These are phyloP conservation scores for Bombus impatiens DNA, from an alignment of 1,140 invertebrate species.

Conservation along the genomic window DNA sequence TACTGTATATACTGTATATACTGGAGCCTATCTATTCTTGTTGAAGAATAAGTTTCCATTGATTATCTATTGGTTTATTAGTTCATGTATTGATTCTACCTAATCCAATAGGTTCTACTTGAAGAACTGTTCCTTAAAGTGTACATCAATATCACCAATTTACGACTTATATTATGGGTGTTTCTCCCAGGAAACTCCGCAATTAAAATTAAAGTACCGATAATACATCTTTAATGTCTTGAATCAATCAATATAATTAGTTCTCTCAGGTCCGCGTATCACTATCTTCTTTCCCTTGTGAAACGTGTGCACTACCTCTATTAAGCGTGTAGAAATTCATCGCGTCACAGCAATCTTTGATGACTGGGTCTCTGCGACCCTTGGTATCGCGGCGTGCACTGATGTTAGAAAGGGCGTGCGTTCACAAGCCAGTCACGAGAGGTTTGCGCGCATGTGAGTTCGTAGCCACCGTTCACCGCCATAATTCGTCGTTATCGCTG, in stretches of 20 bases:
- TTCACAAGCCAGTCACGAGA: neutral
- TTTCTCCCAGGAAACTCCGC: too few species aligned
- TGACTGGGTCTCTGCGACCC: neutral
- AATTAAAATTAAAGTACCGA: neutral
- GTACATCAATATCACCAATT: neutral
- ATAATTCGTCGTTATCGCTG: constrained; percentile 40
- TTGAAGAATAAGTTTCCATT: too few species aligned
- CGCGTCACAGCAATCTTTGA: neutral
- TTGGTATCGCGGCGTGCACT: too few species aligned
- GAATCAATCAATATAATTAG: neutral
- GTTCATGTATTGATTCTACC: too few species aligned
- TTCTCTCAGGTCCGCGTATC: too few species aligned
- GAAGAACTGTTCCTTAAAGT: too few species aligned
- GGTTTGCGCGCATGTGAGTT: neutral
- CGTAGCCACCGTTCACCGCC: neutral
- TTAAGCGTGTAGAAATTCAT: neutral
- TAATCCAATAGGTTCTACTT: too few species aligned
- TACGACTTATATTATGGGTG: rapidly evolving
- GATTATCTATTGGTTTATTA: too few species aligned
- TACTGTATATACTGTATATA: too few species aligned
- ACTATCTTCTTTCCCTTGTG: too few species aligned
- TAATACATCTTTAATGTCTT: neutral
- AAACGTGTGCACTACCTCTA: too few species aligned
- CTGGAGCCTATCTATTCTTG: too few species aligned
- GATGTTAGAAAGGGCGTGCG: neutral